phyloP scores from a whole-genome alignment of 1,140 invertebrate genomes.

The Archivesica marissinica region DNA sequence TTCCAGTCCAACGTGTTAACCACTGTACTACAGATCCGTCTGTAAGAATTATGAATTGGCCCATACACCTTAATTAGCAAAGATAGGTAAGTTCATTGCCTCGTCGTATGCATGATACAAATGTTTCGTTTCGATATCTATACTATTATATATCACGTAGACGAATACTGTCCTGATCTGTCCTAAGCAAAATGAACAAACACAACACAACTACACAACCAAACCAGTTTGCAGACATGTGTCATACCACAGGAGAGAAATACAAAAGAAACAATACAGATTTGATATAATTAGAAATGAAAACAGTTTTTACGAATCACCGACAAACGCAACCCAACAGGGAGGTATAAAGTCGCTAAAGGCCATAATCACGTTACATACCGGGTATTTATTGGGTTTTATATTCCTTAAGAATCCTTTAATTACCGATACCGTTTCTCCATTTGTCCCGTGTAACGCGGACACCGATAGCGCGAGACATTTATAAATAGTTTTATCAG shows the following conservation, averaged over 20 bases:
- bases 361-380: constrained; percentile 28
- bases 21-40: no score
- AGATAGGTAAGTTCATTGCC: no score
- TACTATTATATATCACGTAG: no score
- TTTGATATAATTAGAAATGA: constrained; percentile 37
- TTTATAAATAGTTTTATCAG: constrained; percentile 58
- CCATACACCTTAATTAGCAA: no score
- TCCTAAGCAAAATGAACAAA: no score
- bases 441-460: constrained; percentile 37
- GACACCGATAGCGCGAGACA: constrained; percentile 19
- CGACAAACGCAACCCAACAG: neutral
- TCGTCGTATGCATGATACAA: no score
- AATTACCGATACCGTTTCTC: constrained; percentile 49
- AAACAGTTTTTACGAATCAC: constrained; percentile 39
- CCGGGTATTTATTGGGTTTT: constrained; percentile 51
- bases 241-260: neutral
- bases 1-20: no score
- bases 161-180: no score
- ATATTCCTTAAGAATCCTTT: constrained; percentile 44
- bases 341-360: constrained; percentile 1
- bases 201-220: no score
- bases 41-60: no score
- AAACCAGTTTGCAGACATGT: no score
- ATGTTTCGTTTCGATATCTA: no score
- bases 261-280: neutral